Conservation (phyloP, 2,888 invertebrate genomes). For the Pseudeuparius sepicola region DNA sequence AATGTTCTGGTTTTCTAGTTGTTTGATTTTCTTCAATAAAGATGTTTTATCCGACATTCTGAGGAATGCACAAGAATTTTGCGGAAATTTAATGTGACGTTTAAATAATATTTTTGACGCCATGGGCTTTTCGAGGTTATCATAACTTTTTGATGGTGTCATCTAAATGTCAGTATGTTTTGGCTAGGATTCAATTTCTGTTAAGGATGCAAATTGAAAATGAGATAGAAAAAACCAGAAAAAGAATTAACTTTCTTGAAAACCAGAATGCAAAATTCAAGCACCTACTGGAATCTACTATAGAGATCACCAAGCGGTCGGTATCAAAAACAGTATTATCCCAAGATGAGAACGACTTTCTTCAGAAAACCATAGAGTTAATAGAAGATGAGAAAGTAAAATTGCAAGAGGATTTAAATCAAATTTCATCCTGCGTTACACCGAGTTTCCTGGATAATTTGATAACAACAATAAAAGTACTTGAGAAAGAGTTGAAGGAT, state of each 20-base stretch:
- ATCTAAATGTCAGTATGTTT: too few species aligned
- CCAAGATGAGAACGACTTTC: conserved; percentile 20
- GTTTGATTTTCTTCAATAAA: conserved; percentile 21
- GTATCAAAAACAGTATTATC: conserved; percentile 13
- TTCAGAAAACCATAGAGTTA: conserved; percentile 21
- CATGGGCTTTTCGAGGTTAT: too few species aligned
- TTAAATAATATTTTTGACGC: too few species aligned
- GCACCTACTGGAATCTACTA: conserved; percentile 22
- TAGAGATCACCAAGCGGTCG: conserved; percentile 21
- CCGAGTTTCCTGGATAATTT: conserved; percentile 10
- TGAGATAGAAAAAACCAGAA: conserved; percentile 24
- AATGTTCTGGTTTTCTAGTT: conserved; percentile 25
- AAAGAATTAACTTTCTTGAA: conserved; percentile 21
- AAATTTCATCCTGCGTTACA: too few species aligned
- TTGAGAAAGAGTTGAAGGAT: conserved; percentile 19
- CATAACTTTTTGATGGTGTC: too few species aligned
- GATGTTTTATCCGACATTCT: not conserved
- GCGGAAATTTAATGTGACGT: too few species aligned
- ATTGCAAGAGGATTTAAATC: conserved; percentile 22
- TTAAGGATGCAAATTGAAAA: conserved; percentile 28
- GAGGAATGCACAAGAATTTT: too few species aligned
- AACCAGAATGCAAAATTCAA: conserved; percentile 25
- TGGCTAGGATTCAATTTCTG: too few species aligned
- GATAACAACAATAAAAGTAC: conserved; percentile 15
- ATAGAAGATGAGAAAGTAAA: conserved; percentile 24